Percentiles rank a stretch among this genome's conserved stretches.
Evolutionary conservation across 1,140 invertebrate species (phyloP).

Genomic region (Sweltsa coloradensis): DNA sequence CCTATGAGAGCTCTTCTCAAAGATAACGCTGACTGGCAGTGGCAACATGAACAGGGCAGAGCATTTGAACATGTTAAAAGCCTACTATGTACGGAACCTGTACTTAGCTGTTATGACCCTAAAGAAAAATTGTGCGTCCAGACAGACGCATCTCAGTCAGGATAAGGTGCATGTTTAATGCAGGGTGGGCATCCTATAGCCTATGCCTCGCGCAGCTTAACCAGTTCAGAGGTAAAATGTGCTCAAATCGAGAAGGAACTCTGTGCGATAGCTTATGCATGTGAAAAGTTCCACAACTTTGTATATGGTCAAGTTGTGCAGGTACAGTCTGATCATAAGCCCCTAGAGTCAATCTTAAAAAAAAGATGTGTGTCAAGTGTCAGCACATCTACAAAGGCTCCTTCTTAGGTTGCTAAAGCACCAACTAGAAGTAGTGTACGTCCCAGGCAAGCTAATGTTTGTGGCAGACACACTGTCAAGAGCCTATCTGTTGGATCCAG

Average conservation of each 20-base stretch:
- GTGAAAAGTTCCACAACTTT: constrained; percentile 19
- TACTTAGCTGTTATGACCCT: constrained; percentile 19
- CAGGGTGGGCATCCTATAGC: constrained; percentile 24
- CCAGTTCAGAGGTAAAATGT: constrained; percentile 19
- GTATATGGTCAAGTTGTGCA: constrained; percentile 16
- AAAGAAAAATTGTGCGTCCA: constrained; percentile 17
- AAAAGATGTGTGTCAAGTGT: no score
- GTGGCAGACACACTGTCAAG: no score
- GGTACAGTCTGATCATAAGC: constrained; percentile 19
- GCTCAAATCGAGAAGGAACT: constrained; percentile 20
- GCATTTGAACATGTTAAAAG: no score
- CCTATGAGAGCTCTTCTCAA: constrained; percentile 15
- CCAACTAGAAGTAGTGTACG: no score
- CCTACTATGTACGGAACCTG: no score
- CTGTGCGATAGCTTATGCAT: constrained; percentile 18
- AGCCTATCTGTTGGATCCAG: no score
- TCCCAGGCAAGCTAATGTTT: no score
- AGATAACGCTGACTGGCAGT: constrained; percentile 14
- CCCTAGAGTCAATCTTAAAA: constrained; percentile 22
- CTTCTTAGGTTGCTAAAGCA: no score
- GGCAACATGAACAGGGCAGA: constrained; percentile 15
- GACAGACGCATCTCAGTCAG: constrained; percentile 5
- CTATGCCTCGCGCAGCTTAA: constrained; percentile 23
- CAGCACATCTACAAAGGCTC: no score
- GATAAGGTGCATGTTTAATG: constrained; percentile 17